Evolutionary conservation across 2,113 vertebrate species (phyloP).

Genomic region (Pseudonaja textilis): DNA sequence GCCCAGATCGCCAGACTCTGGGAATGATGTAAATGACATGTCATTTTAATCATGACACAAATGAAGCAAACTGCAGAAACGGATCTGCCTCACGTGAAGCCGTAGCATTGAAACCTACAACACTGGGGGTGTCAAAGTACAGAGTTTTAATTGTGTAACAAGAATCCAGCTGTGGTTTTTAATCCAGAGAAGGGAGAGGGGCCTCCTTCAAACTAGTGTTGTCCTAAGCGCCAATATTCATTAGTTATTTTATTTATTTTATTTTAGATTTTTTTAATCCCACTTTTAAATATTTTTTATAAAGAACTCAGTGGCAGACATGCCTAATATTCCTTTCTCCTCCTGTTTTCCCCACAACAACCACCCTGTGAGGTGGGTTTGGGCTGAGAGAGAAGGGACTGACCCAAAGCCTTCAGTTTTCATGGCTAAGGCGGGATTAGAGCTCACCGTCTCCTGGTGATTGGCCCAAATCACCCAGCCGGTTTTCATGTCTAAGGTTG

Average conservation of each 20-base stretch:
- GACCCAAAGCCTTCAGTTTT: neutral
- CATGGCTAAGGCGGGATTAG: neutral
- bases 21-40: neutral
- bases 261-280: neutral
- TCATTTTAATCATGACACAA: neutral
- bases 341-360: neutral
- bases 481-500: too few relatives aligned
- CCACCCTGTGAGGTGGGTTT: neutral
- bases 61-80: neutral
- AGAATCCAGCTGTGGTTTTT: neutral
- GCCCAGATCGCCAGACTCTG: neutral
- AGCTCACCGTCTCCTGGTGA: neutral
- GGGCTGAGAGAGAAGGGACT: neutral
- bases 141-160: neutral
- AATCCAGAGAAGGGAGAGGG: neutral
- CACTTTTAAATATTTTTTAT: neutral
- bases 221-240: neutral
- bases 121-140: neutral
- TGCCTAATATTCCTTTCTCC: neutral
- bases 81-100: neutral
- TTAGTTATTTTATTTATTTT: neutral
- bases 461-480: neutral
- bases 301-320: neutral
- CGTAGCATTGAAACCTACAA: neutral
- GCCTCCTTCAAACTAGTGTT: neutral